phyloP scores from a whole-genome alignment of 2,797 vertebrate species.

The Balearica regulorum region DNA sequence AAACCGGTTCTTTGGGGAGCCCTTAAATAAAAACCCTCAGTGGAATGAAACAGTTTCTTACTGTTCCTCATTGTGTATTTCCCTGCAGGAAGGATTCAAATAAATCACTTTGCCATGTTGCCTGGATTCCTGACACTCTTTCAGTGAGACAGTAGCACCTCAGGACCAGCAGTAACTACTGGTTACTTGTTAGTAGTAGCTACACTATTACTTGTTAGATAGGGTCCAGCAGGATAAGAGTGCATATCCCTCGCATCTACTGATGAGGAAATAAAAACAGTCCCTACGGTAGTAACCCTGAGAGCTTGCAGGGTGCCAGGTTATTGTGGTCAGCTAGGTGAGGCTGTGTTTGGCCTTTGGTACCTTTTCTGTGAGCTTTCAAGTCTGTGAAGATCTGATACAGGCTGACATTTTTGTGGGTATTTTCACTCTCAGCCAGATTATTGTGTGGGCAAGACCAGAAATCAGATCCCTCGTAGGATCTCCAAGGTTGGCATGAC shows the following conservation, averaged over 20 bases:
- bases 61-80: neutral
- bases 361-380: neutral
- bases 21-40: neutral
- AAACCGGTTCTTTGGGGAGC: neutral
- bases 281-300: rapidly evolving
- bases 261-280: neutral
- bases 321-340: neutral
- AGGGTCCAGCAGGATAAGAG: neutral
- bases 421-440: neutral
- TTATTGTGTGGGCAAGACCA: neutral
- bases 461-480: neutral
- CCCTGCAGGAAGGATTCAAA: neutral
- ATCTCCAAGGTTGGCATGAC: neutral
- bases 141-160: neutral
- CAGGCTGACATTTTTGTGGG: neutral
- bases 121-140: neutral
- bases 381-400: neutral
- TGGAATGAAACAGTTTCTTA: neutral
- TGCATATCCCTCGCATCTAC: neutral
- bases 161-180: neutral
- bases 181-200: too few species aligned
- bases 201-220: neutral
- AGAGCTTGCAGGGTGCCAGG: neutral
- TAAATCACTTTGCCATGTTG: neutral
- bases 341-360: neutral